Percentiles rank a stretch among this genome's conserved stretches.
phyloP scores from a whole-genome alignment of 2,888 invertebrate species.

The Cataglyphis rosenhaueri region DNA sequence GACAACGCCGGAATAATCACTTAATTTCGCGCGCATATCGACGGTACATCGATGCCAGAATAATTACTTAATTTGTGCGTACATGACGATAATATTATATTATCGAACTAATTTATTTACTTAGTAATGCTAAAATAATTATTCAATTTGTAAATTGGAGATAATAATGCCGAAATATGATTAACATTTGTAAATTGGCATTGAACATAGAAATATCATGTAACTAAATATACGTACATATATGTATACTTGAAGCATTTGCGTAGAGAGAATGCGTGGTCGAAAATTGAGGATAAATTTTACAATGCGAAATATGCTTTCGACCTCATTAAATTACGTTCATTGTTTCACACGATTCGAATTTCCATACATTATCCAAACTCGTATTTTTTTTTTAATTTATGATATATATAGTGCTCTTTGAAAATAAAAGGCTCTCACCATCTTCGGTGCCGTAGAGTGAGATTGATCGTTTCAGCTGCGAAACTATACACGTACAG shows the following conservation, averaged over 20 bases:
- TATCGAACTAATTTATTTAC: slow-evolving; percentile 4
- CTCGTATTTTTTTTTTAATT: slow-evolving; percentile 12
- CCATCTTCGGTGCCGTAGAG: slow-evolving; percentile 39
- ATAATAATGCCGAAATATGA: slow-evolving; percentile 25
- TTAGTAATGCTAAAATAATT: slow-evolving; percentile 26
- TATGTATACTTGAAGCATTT: neutral
- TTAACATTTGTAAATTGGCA: slow-evolving; percentile 22
- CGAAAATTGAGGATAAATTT: neutral
- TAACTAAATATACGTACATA: neutral
- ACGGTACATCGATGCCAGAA: neutral
- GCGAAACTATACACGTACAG: slow-evolving; percentile 29
- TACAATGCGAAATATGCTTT: neutral
- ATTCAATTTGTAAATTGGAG: slow-evolving; percentile 12
- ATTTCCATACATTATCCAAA: neutral
- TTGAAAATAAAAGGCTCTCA: slow-evolving; percentile 44
- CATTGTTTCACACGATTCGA: slow-evolving; percentile 10
- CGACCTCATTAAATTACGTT: neutral
- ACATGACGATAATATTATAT: neutral
- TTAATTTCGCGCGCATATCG: slow-evolving; percentile 27
- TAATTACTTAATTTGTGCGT: slow-evolving; percentile 23
- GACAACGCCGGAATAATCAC: slow-evolving; percentile 26
- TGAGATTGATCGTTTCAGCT: slow-evolving; percentile 48
- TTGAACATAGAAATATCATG: neutral
- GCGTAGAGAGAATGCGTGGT: too few relatives aligned
- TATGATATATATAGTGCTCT: slow-evolving; percentile 15